phyloP scores from a whole-genome alignment of 1,140 invertebrate genomes.

The Heliothis subflexa region DNA sequence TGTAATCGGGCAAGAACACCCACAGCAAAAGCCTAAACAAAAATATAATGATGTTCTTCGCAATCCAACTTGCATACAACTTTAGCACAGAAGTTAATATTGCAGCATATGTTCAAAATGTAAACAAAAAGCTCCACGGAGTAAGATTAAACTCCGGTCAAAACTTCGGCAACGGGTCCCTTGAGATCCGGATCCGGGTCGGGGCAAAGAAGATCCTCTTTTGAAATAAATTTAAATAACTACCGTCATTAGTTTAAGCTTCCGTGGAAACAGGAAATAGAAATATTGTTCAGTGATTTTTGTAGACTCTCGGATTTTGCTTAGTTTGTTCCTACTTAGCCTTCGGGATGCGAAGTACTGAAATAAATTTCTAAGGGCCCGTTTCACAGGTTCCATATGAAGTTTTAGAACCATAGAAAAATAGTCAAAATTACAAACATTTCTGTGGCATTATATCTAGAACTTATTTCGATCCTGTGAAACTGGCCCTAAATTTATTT shows the following conservation, averaged over 20 bases:
- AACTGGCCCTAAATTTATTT: no score
- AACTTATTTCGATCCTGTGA: no score
- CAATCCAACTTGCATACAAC: not conserved
- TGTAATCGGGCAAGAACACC: no score
- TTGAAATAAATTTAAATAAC: not conserved
- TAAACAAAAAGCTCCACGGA: conserved; percentile 13
- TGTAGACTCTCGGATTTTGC: not conserved
- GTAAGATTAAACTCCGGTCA: conserved; percentile 11
- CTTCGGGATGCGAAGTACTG: no score
- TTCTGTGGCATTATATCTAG: no score
- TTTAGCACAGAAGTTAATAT: not conserved
- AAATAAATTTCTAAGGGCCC: no score
- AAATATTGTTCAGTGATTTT: not conserved
- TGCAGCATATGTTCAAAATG: conserved; percentile 4
- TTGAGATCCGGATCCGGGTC: not conserved
- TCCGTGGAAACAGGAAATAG: not conserved
- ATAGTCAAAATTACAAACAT: no score
- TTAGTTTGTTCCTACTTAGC: no score
- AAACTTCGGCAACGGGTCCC: conserved; percentile 8
- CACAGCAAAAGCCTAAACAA: no score
- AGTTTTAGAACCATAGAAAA: no score
- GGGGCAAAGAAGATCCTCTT: not conserved
- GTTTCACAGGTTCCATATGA: no score
- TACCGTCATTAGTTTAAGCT: conserved; percentile 1
- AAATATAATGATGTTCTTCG: not conserved